Percentiles rank a stretch among this genome's conserved stretches.
Conservation (phyloP, 1,140 invertebrate genomes). For the Trichonephila inaurata region DNA sequence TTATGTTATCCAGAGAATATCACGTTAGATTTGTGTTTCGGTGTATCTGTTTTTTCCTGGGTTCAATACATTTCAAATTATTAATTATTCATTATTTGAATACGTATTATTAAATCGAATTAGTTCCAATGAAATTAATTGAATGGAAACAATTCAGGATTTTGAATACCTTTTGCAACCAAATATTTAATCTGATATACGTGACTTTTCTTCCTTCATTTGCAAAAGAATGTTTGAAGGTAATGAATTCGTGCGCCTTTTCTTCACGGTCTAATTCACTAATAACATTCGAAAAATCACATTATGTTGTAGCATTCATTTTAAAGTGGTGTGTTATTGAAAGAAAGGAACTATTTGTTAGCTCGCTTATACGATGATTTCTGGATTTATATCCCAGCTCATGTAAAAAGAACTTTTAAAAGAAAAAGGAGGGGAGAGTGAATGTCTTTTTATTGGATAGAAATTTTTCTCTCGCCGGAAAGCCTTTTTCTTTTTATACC, state of each 20-base stretch:
- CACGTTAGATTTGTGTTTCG: too few species aligned
- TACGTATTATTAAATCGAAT: too few species aligned
- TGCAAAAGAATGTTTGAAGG: neutral
- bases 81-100: too few species aligned
- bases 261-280: neutral
- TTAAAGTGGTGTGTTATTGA: neutral
- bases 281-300: neutral
- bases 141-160: neutral
- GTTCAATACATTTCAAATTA: too few species aligned
- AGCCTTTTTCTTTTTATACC: neutral
- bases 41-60: too few species aligned
- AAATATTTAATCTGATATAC: neutral
- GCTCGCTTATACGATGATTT: neutral
- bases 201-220: constrained; percentile 20
- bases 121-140: neutral
- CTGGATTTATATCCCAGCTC: neutral
- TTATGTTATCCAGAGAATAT: too few species aligned
- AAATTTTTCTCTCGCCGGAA: neutral
- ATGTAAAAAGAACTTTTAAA: neutral
- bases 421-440: neutral
- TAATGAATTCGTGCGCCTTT: neutral
- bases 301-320: neutral
- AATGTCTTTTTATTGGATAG: neutral
- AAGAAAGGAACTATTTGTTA: neutral
- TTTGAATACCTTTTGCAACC: neutral